A percentile compares a stretch with the other conserved stretches of the same genome.
These are phyloP conservation scores for Anastrepha obliqua DNA, from an alignment of 1,140 invertebrate species.

Conservation along the genomic window DNA sequence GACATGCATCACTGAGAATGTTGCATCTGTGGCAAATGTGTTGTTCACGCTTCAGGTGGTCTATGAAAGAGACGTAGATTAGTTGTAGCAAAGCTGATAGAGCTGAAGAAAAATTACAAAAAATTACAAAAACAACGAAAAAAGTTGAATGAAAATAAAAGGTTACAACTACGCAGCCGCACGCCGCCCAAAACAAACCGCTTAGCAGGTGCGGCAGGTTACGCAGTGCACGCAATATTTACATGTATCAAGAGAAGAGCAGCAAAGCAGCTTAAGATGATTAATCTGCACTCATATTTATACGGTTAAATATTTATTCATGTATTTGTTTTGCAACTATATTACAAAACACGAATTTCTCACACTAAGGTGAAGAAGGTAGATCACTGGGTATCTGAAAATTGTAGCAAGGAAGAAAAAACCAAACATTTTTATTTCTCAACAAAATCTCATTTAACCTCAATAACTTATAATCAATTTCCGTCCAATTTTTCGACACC, in stretches of 20 bases:
- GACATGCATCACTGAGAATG: constrained; percentile 24
- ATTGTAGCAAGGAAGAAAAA: too few relatives aligned
- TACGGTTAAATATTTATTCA: not conserved
- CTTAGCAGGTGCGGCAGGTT: not conserved
- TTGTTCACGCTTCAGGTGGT: constrained; percentile 39
- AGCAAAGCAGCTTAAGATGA: not conserved
- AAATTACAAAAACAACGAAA: too few relatives aligned
- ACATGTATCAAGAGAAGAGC: too few relatives aligned
- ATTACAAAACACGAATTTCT: not conserved
- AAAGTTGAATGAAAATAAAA: not conserved
- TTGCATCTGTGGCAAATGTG: constrained; percentile 24
- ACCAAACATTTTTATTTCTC: too few relatives aligned
- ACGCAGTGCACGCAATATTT: constrained; percentile 33
- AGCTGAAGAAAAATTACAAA: not conserved
- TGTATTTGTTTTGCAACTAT: not conserved
- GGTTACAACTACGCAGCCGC: not conserved
- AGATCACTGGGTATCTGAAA: too few relatives aligned
- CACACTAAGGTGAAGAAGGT: not conserved
- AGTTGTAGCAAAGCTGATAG: not conserved
- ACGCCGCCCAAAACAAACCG: not conserved
- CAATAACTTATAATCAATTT: too few relatives aligned
- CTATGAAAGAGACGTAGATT: not conserved
- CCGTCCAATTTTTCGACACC: too few relatives aligned
- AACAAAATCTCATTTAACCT: too few relatives aligned
- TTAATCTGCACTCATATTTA: not conserved